Percentiles rank a stretch among this genome's conserved stretches.
These are phyloP conservation scores for Denticeps clupeoides DNA, from an alignment of 2,797 vertebrate species.

Conservation along the genomic window DNA sequence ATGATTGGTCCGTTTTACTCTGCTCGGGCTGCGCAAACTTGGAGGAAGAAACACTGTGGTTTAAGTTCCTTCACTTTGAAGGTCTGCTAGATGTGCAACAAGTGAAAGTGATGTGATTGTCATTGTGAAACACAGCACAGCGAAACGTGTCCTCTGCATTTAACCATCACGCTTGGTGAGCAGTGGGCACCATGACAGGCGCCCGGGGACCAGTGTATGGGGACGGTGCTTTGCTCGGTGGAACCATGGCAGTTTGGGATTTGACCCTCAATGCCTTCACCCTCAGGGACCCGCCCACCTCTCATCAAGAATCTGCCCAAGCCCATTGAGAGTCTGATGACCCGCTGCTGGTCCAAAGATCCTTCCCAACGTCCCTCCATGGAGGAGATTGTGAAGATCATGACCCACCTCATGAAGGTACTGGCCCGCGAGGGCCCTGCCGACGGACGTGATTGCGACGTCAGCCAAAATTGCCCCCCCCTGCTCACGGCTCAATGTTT, in stretches of 20 bases:
- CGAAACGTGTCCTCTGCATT: too few relatives aligned
- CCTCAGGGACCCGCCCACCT: slow-evolving; percentile 86
- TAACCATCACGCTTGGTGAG: too few relatives aligned
- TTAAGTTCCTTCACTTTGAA: too few relatives aligned
- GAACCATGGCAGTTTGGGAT: too few relatives aligned
- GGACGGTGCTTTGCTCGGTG: too few relatives aligned
- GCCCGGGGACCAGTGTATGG: too few relatives aligned
- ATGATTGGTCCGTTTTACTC: not conserved
- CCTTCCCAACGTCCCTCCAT: slow-evolving; percentile 94
- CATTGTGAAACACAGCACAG: too few relatives aligned
- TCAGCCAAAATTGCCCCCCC: not conserved
- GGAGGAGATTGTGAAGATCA: slow-evolving; percentile 99
- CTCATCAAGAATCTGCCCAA: slow-evolving; percentile 96
- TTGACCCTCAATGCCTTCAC: not conserved
- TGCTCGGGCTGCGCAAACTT: too few relatives aligned
- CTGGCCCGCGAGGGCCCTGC: not conserved
- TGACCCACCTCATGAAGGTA: slow-evolving; percentile 95
- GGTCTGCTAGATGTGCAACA: not conserved
- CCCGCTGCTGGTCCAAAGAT: slow-evolving; percentile 98
- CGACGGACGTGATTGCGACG: not conserved
- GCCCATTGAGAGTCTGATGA: slow-evolving; percentile 96
- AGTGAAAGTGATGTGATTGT: too few relatives aligned
- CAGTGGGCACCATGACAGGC: too few relatives aligned
- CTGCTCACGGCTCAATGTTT: too few relatives aligned
- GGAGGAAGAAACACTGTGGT: too few relatives aligned